Conservation (phyloP, 2,888 invertebrate genomes). For the Nomada fabriciana region DNA sequence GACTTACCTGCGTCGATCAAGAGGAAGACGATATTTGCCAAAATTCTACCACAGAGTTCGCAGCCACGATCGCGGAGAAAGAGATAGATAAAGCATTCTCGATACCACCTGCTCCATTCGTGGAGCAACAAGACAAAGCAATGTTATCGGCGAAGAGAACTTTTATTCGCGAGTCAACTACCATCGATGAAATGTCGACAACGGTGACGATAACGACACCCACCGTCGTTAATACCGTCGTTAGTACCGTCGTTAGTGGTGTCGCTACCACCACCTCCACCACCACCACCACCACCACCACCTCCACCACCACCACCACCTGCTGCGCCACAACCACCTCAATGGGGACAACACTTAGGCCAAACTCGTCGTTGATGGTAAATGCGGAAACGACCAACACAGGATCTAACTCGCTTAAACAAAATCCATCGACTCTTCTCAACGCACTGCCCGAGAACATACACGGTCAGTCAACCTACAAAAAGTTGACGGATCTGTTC, state of each 20-base stretch:
- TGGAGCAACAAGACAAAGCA: conserved; percentile 87
- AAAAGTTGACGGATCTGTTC: conserved; percentile 87
- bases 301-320: neutral
- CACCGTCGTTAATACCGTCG: no score
- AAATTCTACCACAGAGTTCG: conserved; percentile 33
- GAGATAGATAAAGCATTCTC: conserved; percentile 79
- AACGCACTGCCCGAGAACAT: conserved; percentile 42
- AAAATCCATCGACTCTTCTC: conserved; percentile 9
- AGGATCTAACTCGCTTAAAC: conserved; percentile 41
- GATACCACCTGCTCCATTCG: conserved; percentile 87
- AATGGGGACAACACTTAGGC: neutral
- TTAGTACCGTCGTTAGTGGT: no score
- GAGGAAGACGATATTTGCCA: conserved; percentile 84
- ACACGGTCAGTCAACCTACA: conserved; percentile 86
- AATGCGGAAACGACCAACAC: conserved; percentile 10
- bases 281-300: conserved; percentile 5
- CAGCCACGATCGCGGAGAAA: conserved; percentile 25
- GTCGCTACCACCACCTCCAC: neutral
- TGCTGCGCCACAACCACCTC: conserved; percentile 1
- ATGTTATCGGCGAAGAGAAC: conserved; percentile 63
- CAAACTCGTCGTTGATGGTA: neutral
- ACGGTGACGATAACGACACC: conserved; percentile 36
- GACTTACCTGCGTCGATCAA: conserved; percentile 92
- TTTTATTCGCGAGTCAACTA: neutral
- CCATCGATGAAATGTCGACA: neutral